Conservation (phyloP, 1,140 invertebrate genomes). For the Magallana angulata region DNA sequence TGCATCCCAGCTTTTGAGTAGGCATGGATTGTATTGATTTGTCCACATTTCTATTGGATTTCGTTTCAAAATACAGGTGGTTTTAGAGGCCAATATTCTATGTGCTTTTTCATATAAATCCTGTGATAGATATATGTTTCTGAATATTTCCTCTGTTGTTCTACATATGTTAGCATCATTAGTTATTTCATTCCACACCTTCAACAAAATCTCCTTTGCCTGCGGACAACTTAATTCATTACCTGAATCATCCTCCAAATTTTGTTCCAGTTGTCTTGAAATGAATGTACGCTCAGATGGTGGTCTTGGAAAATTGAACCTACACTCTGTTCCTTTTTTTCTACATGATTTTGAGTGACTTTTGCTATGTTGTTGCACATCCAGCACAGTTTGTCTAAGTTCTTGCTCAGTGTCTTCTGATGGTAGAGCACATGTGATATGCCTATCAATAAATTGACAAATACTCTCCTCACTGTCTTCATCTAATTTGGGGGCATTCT, state of each 20-base stretch:
- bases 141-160: not conserved
- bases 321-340: slow-evolving; percentile 5
- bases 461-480: slow-evolving; percentile 15
- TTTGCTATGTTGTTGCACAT: slow-evolving; percentile 40
- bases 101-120: slow-evolving; percentile 20
- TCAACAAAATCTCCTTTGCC: not conserved
- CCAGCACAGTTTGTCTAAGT: slow-evolving; percentile 12
- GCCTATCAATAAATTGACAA: slow-evolving; percentile 37
- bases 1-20: slow-evolving; percentile 39
- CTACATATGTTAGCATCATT: not conserved
- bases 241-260: not conserved
- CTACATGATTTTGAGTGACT: slow-evolving; percentile 35
- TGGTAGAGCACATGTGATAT: slow-evolving; percentile 43
- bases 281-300: slow-evolving; percentile 44
- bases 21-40: slow-evolving; percentile 42
- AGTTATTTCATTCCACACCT: slow-evolving; percentile 44
- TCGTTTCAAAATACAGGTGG: not conserved
- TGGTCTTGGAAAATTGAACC: slow-evolving; percentile 41
- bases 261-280: not conserved
- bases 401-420: not conserved
- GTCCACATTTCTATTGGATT: slow-evolving; percentile 23
- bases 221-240: not conserved
- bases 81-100: not conserved
- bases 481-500: slow-evolving; percentile 68
- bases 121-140: not conserved